Percentiles rank a stretch among this genome's conserved stretches.
Conservation (phyloP, 2,113 vertebrate genomes). For the Chloroceryle aenea region DNA sequence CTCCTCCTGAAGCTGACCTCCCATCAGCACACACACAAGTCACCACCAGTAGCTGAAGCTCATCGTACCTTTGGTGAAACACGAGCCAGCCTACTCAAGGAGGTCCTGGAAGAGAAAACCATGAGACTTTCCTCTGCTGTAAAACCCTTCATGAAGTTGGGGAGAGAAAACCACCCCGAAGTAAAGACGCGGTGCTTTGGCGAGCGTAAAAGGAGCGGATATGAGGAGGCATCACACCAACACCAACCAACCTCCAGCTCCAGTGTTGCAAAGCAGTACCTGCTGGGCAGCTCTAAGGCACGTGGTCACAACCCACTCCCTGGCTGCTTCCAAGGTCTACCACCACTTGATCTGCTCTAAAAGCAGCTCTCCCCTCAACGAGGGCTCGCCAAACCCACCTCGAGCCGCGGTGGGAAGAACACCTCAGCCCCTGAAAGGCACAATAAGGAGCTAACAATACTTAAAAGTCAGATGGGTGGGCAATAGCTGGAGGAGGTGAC, state of each 20-base stretch:
- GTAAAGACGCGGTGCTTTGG: background rate
- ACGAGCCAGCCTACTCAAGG: background rate
- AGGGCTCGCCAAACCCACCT: background rate
- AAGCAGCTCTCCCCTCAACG: background rate
- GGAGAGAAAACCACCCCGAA: background rate
- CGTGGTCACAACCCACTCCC: rapidly evolving
- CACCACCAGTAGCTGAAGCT: background rate
- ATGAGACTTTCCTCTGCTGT: background rate
- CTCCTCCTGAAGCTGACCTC: background rate
- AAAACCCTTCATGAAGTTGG: background rate
- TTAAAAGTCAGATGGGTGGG: background rate
- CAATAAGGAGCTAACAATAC: background rate
- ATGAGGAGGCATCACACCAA: background rate
- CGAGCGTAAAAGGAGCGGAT: background rate
- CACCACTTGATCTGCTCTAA: background rate
- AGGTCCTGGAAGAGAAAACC: background rate
- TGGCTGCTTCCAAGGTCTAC: background rate
- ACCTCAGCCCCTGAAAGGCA: background rate
- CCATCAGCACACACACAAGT: background rate
- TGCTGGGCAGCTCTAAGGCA: background rate
- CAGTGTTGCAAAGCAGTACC: background rate
- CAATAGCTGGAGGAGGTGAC: background rate
- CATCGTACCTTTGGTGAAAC: rapidly evolving
- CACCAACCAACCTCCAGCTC: background rate
- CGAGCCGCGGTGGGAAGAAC: rapidly evolving